Conservation (phyloP, 2,113 vertebrate species). For the Pomatorhinus ruficollis region DNA sequence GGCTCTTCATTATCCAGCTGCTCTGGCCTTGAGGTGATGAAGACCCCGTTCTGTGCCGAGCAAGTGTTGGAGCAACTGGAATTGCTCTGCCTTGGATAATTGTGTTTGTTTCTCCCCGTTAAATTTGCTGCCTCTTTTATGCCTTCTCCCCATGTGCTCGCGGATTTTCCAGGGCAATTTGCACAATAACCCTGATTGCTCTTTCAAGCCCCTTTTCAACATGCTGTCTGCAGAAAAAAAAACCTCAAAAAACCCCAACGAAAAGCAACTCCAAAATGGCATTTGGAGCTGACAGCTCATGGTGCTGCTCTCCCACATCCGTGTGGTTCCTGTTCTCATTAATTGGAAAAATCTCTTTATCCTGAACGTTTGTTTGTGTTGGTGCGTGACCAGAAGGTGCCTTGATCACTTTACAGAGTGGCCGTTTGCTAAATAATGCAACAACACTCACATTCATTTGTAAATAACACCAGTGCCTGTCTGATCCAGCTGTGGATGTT, state of each 20-base stretch:
- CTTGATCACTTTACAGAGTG: not conserved
- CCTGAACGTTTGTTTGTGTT: not conserved
- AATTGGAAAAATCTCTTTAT: not conserved
- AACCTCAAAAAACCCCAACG: not conserved
- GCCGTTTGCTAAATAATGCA: not conserved
- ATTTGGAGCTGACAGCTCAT: not conserved
- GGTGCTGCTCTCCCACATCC: not conserved
- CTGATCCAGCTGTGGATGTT: not conserved
- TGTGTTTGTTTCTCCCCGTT: constrained; percentile 46
- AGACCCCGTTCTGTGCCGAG: not conserved
- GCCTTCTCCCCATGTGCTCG: not conserved
- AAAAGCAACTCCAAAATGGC: not conserved
- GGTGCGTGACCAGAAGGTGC: not conserved
- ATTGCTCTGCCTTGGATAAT: constrained; percentile 14
- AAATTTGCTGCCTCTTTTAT: constrained; percentile 33
- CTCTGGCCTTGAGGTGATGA: not conserved
- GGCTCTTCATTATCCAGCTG: not conserved
- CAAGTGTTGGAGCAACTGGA: not conserved
- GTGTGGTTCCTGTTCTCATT: not conserved
- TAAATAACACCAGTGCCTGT: not conserved
- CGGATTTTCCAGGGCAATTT: not conserved
- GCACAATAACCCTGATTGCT: constrained; percentile 43
- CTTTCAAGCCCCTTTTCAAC: not conserved
- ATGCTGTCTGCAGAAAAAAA: not conserved
- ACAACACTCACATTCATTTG: fast-evolving